These are phyloP conservation scores for Bombus breviceps DNA, from an alignment of 1,140 invertebrate species.

Conservation along the genomic window DNA sequence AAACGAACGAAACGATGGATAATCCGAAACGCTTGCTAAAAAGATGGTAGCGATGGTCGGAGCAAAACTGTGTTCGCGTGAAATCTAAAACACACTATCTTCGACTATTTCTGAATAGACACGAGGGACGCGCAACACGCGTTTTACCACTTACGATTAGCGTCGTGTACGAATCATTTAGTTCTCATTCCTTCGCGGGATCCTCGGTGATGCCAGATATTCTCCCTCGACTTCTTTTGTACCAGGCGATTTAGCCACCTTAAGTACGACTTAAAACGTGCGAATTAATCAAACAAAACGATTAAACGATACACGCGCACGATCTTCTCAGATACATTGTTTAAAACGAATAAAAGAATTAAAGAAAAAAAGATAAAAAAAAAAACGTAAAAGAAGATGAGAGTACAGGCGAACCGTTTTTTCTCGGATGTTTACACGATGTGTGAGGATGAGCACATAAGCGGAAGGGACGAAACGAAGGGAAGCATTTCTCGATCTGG, in stretches of 20 bases:
- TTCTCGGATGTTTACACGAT: slow-evolving; percentile 56
- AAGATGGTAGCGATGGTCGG: background rate
- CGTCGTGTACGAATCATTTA: slow-evolving; percentile 15
- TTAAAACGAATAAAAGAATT: background rate
- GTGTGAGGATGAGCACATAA: background rate
- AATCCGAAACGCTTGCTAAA: too few species aligned
- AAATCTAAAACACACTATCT: background rate
- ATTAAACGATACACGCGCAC: background rate
- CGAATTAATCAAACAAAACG: background rate
- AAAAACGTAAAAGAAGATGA: background rate
- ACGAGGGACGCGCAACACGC: slow-evolving; percentile 28
- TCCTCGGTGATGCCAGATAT: slow-evolving; percentile 58
- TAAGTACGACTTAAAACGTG: background rate
- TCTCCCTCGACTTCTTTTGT: slow-evolving; percentile 27
- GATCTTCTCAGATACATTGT: background rate
- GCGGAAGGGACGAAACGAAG: background rate
- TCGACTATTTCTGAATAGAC: background rate
- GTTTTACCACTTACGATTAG: slow-evolving; percentile 18
- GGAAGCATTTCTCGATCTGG: slow-evolving; percentile 35
- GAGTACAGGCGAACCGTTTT: background rate
- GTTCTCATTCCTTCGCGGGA: slow-evolving; percentile 31
- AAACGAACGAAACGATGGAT: too few species aligned
- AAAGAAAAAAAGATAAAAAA: background rate
- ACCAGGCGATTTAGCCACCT: slow-evolving; percentile 4
- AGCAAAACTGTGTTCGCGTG: background rate